Evolutionary conservation across 2,113 vertebrate species (phyloP).

Genomic region (Hemichromis elongatus): DNA sequence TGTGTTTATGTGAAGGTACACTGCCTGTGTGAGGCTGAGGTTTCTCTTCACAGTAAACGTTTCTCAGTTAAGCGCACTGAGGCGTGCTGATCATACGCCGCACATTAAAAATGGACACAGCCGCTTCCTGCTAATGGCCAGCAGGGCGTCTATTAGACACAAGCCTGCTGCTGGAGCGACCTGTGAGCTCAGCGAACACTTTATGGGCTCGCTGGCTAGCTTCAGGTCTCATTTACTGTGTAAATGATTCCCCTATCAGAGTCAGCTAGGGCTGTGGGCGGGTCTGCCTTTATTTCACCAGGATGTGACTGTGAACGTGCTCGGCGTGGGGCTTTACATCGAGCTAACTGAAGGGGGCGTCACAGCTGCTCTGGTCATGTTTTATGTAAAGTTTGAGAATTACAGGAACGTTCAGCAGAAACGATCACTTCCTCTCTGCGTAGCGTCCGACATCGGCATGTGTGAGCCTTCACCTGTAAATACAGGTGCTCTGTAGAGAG

Average conservation of each 20-base stretch:
- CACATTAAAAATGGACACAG: neutral
- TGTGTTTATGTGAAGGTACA: neutral
- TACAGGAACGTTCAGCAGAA: neutral
- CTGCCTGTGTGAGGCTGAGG: neutral
- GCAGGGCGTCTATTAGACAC: neutral
- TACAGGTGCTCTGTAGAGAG: neutral
- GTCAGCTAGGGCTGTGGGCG: neutral
- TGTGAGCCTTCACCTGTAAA: neutral
- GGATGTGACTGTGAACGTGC: neutral
- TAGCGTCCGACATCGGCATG: fast-evolving
- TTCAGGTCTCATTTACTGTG: neutral
- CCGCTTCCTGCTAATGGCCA: neutral
- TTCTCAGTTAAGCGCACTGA: neutral
- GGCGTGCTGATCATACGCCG: neutral
- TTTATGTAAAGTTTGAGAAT: neutral
- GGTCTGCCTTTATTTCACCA: neutral
- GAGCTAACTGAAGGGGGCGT: neutral
- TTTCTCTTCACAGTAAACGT: neutral
- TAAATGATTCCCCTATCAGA: neutral
- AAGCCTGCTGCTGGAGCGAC: neutral
- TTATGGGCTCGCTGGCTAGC: fast-evolving
- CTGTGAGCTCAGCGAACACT: neutral
- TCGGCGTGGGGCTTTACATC: neutral
- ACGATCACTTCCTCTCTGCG: neutral
- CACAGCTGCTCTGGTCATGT: neutral